A percentile compares a stretch with the other conserved stretches of the same genome.
These are phyloP conservation scores for Eutrigla gurnardus DNA, from an alignment of 2,797 vertebrate species.

Conservation along the genomic window DNA sequence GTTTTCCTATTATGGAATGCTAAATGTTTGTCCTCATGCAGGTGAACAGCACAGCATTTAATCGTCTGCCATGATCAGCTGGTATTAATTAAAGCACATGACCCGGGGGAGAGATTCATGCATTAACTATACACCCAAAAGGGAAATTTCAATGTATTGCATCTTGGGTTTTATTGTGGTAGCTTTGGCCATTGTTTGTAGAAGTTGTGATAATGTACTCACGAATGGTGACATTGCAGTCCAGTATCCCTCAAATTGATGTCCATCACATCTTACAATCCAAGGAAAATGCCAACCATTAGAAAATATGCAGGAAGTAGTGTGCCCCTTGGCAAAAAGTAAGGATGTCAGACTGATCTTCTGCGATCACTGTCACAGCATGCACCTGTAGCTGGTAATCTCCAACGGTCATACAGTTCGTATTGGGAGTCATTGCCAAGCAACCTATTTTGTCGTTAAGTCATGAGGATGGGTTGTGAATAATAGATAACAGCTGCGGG, in stretches of 20 bases:
- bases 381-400: too few species aligned
- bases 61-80: constrained; percentile 47
- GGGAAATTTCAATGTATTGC: constrained; percentile 2
- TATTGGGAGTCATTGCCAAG: too few species aligned
- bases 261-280: neutral
- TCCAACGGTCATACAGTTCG: too few species aligned
- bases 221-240: neutral
- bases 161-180: neutral
- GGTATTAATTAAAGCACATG: constrained; percentile 41
- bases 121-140: neutral
- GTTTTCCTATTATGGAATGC: constrained; percentile 49
- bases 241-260: neutral
- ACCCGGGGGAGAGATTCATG: neutral
- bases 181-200: neutral
- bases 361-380: neutral
- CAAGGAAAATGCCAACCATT: neutral
- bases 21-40: constrained; percentile 54
- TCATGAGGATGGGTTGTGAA: neutral
- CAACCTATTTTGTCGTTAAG: neutral
- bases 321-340: neutral
- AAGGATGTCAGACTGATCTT: neutral
- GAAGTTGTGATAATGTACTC: neutral
- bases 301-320: neutral
- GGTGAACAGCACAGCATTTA: constrained; percentile 49
- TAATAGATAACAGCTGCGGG: constrained; percentile 10